Evolutionary conservation across 2,888 invertebrate species (phyloP).

Genomic region (Synergus japonicus): DNA sequence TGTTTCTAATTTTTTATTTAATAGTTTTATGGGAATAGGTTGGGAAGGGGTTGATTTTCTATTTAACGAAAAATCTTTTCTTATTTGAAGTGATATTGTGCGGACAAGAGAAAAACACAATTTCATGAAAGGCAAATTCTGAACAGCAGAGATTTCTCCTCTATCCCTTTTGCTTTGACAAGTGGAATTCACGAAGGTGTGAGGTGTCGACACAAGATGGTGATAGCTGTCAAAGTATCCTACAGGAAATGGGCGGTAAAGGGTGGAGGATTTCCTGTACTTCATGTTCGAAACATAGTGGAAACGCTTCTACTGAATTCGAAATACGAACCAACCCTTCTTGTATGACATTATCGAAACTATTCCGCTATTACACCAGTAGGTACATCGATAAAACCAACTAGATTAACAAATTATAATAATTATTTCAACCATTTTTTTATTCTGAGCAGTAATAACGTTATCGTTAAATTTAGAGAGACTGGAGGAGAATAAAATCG

Average conservation of each 20-base stretch:
- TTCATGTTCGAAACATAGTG: constrained; percentile 18
- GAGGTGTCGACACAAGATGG: constrained; percentile 20
- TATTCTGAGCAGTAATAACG: not conserved
- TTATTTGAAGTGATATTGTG: not conserved
- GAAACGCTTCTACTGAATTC: constrained; percentile 7
- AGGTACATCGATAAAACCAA: not conserved
- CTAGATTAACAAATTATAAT: not conserved
- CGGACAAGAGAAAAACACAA: not conserved
- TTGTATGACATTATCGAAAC: not conserved
- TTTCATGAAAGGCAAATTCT: not conserved
- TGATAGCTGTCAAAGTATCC: constrained; percentile 32
- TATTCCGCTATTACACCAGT: not conserved
- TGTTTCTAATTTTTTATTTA: no score
- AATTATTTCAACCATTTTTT: no score
- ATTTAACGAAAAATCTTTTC: not conserved
- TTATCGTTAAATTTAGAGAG: not conserved
- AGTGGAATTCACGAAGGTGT: constrained; percentile 17
- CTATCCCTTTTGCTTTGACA: constrained; percentile 20
- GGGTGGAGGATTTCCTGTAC: constrained; percentile 31
- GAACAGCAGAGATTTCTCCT: constrained; percentile 2
- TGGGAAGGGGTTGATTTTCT: no score
- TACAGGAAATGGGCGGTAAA: constrained; percentile 27
- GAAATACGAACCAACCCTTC: constrained; percentile 13
- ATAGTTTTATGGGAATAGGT: no score
- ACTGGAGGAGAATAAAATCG: not conserved